A percentile compares a stretch with the other conserved stretches of the same genome.
Evolutionary conservation across 2,888 invertebrate species (phyloP).

Genomic region (Lasioglossum villosulum): DNA sequence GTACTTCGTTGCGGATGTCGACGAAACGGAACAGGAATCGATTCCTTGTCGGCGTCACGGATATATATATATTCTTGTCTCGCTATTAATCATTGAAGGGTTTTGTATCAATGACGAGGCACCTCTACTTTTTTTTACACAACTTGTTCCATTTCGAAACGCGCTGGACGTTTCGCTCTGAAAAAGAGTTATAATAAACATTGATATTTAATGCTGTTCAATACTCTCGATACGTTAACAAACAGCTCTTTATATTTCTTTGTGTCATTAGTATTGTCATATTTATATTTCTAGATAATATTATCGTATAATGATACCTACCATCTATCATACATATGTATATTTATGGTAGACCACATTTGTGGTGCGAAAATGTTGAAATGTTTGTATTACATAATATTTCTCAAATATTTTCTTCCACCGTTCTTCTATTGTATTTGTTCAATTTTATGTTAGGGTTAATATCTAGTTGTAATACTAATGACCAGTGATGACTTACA

Average conservation of each 20-base stretch:
- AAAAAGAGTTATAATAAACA: neutral
- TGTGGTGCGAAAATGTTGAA: neutral
- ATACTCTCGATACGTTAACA: neutral
- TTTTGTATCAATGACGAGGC: neutral
- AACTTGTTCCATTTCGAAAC: neutral
- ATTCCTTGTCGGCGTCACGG: constrained; percentile 49
- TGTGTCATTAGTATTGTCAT: neutral
- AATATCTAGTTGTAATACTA: neutral
- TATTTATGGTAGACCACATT: neutral
- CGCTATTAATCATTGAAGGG: neutral
- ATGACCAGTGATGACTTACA: neutral
- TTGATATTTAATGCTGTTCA: neutral
- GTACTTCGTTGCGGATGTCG: constrained; percentile 48
- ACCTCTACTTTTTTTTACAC: neutral
- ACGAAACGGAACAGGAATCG: constrained; percentile 44
- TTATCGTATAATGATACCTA: neutral
- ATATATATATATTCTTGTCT: neutral
- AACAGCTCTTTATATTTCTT: neutral
- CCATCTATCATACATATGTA: neutral
- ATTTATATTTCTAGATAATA: neutral
- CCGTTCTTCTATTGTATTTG: neutral
- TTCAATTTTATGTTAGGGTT: neutral
- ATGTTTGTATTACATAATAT: neutral
- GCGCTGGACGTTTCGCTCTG: too few species aligned
- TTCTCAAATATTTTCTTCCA: neutral